Base-by-base conservation (phyloP, 2,888 invertebrate genomes). In the Lydus trimaculatus region DNA sequence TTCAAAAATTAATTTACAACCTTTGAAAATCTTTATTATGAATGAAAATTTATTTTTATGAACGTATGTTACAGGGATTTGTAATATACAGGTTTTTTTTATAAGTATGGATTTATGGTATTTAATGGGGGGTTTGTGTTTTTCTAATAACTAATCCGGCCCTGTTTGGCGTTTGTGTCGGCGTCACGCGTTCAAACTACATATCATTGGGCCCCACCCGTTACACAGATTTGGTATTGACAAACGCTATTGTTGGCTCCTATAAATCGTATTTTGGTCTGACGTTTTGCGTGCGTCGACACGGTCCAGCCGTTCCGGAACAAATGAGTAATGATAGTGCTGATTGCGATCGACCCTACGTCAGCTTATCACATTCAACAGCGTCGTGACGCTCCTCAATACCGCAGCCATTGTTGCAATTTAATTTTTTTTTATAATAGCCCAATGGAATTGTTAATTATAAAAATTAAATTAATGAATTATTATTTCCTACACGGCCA, bases 231-330 rank as follows among this genome's bases (percentile, higher is more conserved):
- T 82, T 80, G 81, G 79, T 82, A 82, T 82, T 83, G 83, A 83
- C 83, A 82, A 82, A 83, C 81, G 81, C 82, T 75, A 82, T 83
- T 83, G 83, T 82, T 79, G 79, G 78, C 71, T 72, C 75, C 76
- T 79, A 83, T 82, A 82, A 83, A 83, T 83, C 77, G 80, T 78
- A 74, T 77, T 78, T 76, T 75, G 76, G 75, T 71, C 75, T 80
- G 82, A 82, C 82, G 80, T 80, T 82, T 81, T 79, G 82, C 82
- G 81, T 82, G 82, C 81, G 83, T 81, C 82, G 82, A 83, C 83
- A 81, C 79, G 80, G 80, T 82, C 82, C 81, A 78, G 77, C 80
- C 80, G 81, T 76, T 80, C 78, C 81, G 79, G 80, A 79, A 79
- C 80, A 80, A 81, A 82, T 82, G 81, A 83, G 75, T 81, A 81